Conservation (phyloP, 1,140 invertebrate species). For the Dinothrombium tinctorium region DNA sequence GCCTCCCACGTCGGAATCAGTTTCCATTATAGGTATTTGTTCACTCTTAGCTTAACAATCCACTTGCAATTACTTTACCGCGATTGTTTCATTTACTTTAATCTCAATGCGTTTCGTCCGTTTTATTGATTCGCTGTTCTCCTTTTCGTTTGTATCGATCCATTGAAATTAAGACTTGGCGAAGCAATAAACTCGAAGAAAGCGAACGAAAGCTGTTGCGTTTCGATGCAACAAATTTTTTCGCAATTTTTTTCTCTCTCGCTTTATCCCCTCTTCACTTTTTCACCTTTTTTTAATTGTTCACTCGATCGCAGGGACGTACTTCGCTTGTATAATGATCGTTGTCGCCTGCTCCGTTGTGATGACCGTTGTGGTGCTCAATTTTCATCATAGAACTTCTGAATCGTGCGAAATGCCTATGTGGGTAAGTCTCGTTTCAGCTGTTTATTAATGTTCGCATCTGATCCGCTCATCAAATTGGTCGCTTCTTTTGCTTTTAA, state of each 20-base stretch:
- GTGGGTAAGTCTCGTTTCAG: conserved; percentile 47
- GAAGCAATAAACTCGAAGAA: too few species aligned
- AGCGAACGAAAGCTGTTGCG: background rate
- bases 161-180: too few species aligned
- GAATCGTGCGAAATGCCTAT: conserved; percentile 95
- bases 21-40: conserved; percentile 71
- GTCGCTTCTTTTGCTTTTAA: background rate
- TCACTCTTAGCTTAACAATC: background rate
- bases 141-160: background rate
- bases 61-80: background rate
- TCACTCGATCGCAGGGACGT: conserved; percentile 44
- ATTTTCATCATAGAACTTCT: conserved; percentile 93
- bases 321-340: conserved; percentile 99
- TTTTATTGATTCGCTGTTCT: background rate
- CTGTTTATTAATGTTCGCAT: background rate
- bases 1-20: conserved; percentile 73
- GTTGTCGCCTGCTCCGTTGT: conserved; percentile 98
- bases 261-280: background rate
- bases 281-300: background rate
- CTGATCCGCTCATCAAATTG: background rate
- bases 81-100: background rate
- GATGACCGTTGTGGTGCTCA: conserved; percentile 93
- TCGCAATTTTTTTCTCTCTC: conserved; percentile 1
- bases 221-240: background rate
- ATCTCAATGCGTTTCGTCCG: background rate